A percentile compares a stretch with the other conserved stretches of the same genome.
Conservation (phyloP, 2,888 invertebrate species). For the Selenia dentaria region DNA sequence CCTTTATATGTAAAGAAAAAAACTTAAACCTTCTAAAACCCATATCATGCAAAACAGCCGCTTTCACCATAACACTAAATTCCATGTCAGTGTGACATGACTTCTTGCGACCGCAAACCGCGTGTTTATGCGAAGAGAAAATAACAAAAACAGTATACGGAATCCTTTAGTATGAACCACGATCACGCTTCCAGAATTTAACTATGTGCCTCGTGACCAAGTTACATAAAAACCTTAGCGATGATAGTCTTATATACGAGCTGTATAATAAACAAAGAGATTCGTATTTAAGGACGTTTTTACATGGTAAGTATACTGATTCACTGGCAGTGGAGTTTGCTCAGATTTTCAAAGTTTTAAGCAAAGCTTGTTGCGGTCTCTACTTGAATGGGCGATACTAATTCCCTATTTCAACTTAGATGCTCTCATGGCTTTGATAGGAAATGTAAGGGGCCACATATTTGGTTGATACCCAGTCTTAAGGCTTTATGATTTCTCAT, state of each 20-base stretch:
- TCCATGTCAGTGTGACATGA: constrained; percentile 26
- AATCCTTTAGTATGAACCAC: constrained; percentile 23
- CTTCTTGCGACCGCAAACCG: constrained; percentile 8
- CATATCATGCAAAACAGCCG: background rate
- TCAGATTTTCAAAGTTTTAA: too few relatives aligned
- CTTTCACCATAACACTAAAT: constrained; percentile 2
- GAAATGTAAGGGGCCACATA: too few relatives aligned
- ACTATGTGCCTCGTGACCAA: constrained; percentile 51
- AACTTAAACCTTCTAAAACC: too few relatives aligned
- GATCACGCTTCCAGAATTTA: constrained; percentile 14
- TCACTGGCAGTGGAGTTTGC: too few relatives aligned
- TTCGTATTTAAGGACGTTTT: background rate
- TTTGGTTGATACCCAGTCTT: too few relatives aligned
- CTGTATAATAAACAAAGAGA: constrained; percentile 1
- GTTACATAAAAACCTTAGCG: constrained; percentile 52
- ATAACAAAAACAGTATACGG: constrained; percentile 22
- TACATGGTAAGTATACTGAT: too few relatives aligned
- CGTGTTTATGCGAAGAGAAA: constrained; percentile 6
- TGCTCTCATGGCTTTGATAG: too few relatives aligned
- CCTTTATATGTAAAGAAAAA: too few relatives aligned
- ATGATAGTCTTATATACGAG: constrained; percentile 57
- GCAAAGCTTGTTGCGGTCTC: too few relatives aligned
- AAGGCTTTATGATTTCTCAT: too few relatives aligned
- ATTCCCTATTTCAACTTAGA: too few relatives aligned
- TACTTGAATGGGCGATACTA: too few relatives aligned